Evolutionary conservation across 2,888 invertebrate species (phyloP).

Genomic region (Rhagonycha fulva): DNA sequence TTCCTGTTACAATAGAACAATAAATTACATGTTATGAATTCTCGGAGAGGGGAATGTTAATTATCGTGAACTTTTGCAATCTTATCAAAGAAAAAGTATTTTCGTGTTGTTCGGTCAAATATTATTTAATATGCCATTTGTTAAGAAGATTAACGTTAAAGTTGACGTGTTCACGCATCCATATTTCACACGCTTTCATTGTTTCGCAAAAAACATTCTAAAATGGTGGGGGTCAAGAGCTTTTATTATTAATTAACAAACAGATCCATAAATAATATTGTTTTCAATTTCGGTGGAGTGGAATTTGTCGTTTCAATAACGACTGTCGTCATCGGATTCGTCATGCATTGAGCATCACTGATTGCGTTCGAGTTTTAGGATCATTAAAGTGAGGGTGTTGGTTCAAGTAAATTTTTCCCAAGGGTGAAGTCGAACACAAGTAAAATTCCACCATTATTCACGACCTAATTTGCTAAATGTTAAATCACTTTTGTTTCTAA

Average conservation of each 20-base stretch:
- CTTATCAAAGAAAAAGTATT: slow-evolving; percentile 24
- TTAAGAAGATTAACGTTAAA: slow-evolving; percentile 24
- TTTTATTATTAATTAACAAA: slow-evolving; percentile 20
- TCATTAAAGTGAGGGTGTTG: neutral
- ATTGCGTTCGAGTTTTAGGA: slow-evolving; percentile 6
- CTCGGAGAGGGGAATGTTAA: neutral
- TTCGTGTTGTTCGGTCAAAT: slow-evolving; percentile 22
- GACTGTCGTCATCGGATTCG: slow-evolving; percentile 3
- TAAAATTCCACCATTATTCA: neutral
- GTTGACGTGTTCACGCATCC: slow-evolving; percentile 27
- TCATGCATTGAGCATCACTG: slow-evolving; percentile 6
- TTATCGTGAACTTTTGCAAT: slow-evolving; percentile 9
- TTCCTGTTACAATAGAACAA: neutral
- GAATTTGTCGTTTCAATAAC: slow-evolving; percentile 2
- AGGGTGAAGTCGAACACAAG: neutral
- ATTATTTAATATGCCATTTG: slow-evolving; percentile 25
- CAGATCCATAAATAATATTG: slow-evolving; percentile 11
- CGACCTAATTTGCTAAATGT: neutral
- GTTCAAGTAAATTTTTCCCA: neutral
- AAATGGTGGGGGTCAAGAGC: slow-evolving; percentile 9
- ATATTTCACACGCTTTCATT: slow-evolving; percentile 23
- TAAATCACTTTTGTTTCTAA: neutral
- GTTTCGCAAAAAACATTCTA: slow-evolving; percentile 11
- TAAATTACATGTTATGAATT: slow-evolving; percentile 1
- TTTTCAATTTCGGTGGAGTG: slow-evolving; percentile 22